These are phyloP conservation scores for Antennarius striatus DNA, from an alignment of 2,113 vertebrate genomes.

Conservation along the genomic window DNA sequence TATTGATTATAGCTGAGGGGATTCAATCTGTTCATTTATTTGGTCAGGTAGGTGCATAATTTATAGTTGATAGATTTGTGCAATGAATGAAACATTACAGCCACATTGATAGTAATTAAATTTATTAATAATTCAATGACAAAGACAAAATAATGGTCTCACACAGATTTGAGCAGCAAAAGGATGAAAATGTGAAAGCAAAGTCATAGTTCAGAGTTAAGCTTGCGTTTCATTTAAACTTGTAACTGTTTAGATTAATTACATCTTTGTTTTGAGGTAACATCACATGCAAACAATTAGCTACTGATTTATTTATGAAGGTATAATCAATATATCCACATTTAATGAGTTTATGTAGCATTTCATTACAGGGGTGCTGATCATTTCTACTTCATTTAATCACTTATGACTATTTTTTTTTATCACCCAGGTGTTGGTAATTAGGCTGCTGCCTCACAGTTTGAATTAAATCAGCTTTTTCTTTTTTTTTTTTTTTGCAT, in stretches of 20 bases:
- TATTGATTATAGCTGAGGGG: constrained; percentile 52
- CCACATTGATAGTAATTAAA: constrained; percentile 47
- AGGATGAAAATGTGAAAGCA: constrained; percentile 25
- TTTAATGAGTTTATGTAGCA: constrained; percentile 30
- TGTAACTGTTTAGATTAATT: constrained; percentile 21
- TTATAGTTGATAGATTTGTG: constrained; percentile 52
- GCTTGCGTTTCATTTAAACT: constrained; percentile 4
- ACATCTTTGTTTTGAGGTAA: constrained; percentile 22
- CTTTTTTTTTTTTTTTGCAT: constrained; percentile 8
- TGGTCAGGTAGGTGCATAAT: constrained; percentile 44
- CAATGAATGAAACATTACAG: constrained; percentile 52
- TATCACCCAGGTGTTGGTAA: constrained; percentile 31
- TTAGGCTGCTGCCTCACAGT: constrained; percentile 29
- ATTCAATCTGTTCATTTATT: constrained; percentile 48
- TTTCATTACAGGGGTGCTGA: constrained; percentile 7
- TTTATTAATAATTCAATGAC: constrained; percentile 50
- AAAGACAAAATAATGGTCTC: constrained; percentile 31
- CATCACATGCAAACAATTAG: constrained; percentile 33
- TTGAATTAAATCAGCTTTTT: neutral
- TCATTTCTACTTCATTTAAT: constrained; percentile 27
- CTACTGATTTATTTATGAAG: constrained; percentile 35
- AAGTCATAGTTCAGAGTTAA: constrained; percentile 21
- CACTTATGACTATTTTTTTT: constrained; percentile 18
- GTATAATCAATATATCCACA: constrained; percentile 34
- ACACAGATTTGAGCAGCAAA: constrained; percentile 1